Percentiles rank a stretch among this genome's conserved stretches.
phyloP scores from a whole-genome alignment of 2,113 vertebrate genomes.

The Hippocampus guttulatus region DNA sequence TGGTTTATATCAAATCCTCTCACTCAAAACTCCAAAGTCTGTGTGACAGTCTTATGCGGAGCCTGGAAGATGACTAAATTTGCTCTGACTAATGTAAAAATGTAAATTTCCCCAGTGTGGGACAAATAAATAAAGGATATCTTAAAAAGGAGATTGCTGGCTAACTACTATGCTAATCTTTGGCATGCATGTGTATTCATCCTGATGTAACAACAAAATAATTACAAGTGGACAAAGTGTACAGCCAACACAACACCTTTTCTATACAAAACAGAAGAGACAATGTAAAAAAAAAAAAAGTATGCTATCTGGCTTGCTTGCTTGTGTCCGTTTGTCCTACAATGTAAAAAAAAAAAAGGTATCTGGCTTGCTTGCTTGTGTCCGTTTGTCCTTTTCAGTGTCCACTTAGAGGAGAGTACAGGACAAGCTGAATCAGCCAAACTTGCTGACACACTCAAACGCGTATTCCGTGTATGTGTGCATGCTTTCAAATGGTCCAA shows the following conservation, averaged over 20 bases:
- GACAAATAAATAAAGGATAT: too few species aligned
- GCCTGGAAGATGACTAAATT: constrained; percentile 3
- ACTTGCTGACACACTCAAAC: neutral
- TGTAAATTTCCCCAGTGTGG: too few species aligned
- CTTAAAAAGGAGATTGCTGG: constrained; percentile 2
- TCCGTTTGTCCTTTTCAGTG: neutral
- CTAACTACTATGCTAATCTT: constrained; percentile 34
- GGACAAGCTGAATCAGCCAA: neutral
- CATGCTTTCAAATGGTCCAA: too few species aligned
- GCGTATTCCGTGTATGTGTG: too few species aligned
- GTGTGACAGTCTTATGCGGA: constrained; percentile 4
- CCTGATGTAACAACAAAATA: constrained; percentile 23
- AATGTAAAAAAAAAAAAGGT: constrained; percentile 2
- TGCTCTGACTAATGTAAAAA: constrained; percentile 11
- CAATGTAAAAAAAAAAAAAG: constrained; percentile 3
- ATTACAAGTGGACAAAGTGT: constrained; percentile 31
- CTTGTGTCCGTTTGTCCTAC: neutral
- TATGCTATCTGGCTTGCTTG: neutral
- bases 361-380: neutral
- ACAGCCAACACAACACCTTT: constrained; percentile 30
- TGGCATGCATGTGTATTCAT: constrained; percentile 50
- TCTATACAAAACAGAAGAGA: constrained; percentile 48
- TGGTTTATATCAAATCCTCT: neutral
- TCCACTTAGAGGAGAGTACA: neutral
- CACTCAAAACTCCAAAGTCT: neutral